Evolutionary conservation across 2,797 vertebrate genomes (phyloP).

Genomic region (Xiphorhynchus erythropygius): DNA sequence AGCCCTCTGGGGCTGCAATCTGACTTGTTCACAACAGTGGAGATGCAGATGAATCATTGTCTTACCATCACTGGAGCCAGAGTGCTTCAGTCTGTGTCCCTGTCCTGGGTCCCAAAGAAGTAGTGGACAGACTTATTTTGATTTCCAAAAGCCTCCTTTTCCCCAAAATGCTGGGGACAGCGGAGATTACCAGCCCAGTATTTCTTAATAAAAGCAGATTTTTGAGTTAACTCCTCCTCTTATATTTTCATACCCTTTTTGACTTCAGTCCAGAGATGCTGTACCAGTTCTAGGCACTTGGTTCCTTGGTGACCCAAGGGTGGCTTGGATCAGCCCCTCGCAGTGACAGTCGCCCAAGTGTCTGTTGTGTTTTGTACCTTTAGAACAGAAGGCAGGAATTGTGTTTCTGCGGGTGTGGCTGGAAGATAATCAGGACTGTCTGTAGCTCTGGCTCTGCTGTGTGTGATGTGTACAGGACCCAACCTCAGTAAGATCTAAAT

Average conservation of each 20-base stretch:
- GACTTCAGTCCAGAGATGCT: not conserved
- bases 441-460: not conserved
- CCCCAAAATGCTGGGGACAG: not conserved
- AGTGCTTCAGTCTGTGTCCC: not conserved
- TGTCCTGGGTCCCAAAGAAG: not conserved
- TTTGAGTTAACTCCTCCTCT: not conserved
- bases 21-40: not conserved
- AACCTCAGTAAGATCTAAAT: not conserved
- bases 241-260: not conserved
- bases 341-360: not conserved
- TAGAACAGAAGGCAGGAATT: not conserved
- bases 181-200: not conserved
- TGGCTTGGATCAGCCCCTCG: not conserved
- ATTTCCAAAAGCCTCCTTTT: not conserved
- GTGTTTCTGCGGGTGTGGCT: not conserved
- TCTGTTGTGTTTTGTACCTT: not conserved
- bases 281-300: not conserved
- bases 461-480: not conserved
- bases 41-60: not conserved
- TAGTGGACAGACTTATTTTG: not conserved
- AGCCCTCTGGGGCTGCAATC: not conserved
- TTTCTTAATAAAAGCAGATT: not conserved
- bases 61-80: not conserved
- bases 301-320: not conserved
- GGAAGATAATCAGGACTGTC: not conserved